Base-by-base conservation (phyloP, 2,797 vertebrate species). In the Geotrypetes seraphini region DNA sequence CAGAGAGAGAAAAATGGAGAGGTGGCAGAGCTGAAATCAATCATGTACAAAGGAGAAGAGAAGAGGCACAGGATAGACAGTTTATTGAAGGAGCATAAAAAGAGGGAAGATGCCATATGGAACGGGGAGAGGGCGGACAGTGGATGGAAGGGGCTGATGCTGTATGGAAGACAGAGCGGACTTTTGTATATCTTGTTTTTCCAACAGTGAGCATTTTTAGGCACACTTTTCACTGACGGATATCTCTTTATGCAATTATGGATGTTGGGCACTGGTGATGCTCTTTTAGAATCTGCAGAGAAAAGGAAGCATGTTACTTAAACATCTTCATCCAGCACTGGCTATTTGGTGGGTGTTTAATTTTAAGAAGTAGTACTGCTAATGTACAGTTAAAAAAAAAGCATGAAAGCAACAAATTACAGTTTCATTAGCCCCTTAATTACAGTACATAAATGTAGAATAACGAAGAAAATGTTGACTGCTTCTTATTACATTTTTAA, bases 101-200 rank as follows among this genome's bases (percentile, higher is more conserved):
- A n/a, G n/a, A n/a, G n/a, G n/a, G n/a, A n/a, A n/a, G n/a, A n/a
- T n/a, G n/a, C n/a, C n/a, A n/a, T n/a, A n/a, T n/a, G n/a, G n/a
- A n/a, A n/a, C n/a, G n/a, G n/a, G n/a, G n/a, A n/a, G n/a, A n/a
- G n/a, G n/a, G n/a, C n/a, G n/a, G n/a, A n/a, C n/a, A n/a, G n/a
- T n/a, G n/a, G n/a, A n/a, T n/a, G n/a, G n/a, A n/a, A n/a, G n/a
- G n/a, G n/a, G n/a, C n/a, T n/a, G n/a, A n/a, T n/a, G n/a, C n/a
- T n/a, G n/a, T n/a, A n/a, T n/a, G n/a, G n/a, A n/a, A n/a, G n/a
- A n/a, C n/a, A n/a, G n/a, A n/a, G n/a, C n/a, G n/a, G n/a, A 97
- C 92, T 97, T 98, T 97, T 98, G 90, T 97, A 99, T 93, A 92
- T 93, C 92, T 97, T 96, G 80, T 83, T 95, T 97, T 96, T 96